Evolutionary conservation across 2,888 invertebrate species (phyloP).

Genomic region (Cephonodes hylas): DNA sequence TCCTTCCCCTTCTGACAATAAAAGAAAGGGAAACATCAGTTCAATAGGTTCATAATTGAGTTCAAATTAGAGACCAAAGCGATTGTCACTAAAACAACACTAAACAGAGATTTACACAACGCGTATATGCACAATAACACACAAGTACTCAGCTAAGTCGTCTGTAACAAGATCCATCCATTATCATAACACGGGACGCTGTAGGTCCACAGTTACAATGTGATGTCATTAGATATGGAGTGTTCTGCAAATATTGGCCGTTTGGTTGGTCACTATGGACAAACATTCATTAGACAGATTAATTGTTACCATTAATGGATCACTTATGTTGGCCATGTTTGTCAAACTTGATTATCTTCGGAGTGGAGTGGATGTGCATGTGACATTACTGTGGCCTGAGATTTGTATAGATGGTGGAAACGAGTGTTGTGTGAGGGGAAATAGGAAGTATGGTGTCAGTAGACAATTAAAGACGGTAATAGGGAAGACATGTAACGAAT

Average conservation of each 20-base stretch:
- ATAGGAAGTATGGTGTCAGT: not conserved
- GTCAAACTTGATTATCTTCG: constrained; percentile 37
- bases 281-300: constrained; percentile 78
- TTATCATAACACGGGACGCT: constrained; percentile 20
- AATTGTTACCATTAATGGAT: constrained; percentile 72
- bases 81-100: too few species aligned
- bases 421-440: not conserved
- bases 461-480: too few species aligned
- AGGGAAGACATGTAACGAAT: too few species aligned
- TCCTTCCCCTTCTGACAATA: too few species aligned
- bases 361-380: not conserved
- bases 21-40: too few species aligned
- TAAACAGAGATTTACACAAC: not conserved
- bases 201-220: constrained; percentile 37
- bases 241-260: constrained; percentile 66
- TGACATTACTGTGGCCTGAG: not conserved
- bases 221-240: constrained; percentile 68
- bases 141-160: not conserved
- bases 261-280: constrained; percentile 63
- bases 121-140: not conserved
- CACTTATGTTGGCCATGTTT: constrained; percentile 53
- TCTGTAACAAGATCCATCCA: constrained; percentile 8
- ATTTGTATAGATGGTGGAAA: not conserved
- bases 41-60: too few species aligned
- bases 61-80: too few species aligned